Base-by-base conservation (phyloP, 2,797 vertebrate genomes). In the Yasuhikotakia modesta region DNA sequence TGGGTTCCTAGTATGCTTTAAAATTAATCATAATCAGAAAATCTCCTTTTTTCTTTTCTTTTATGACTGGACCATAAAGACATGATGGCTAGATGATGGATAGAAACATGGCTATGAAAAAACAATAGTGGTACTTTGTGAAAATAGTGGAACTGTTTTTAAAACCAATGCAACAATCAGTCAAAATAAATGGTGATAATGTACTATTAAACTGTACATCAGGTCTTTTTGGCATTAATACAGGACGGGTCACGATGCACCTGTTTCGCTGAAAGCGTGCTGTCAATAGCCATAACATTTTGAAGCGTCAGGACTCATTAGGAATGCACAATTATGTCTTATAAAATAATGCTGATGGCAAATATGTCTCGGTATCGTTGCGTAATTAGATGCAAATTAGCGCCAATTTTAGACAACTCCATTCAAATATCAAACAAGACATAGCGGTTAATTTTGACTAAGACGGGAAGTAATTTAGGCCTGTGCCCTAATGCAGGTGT, bases 371-470 rank as follows among this genome's bases (percentile, higher is more conserved):
- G 5, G 32, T 65, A 22, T 72, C 61, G 43, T 13, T 35, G 48
- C 53, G 3, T 73, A 67, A 81, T 77, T 77, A 81, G 74, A 67
- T 52, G 70, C 58, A 27, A 78, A 66, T 76, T 71, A 73, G 69
- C 22, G 2, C 14, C 30, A 69, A 76, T 39, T 48, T 61, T 45
- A 78, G 74, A 68, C 63, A 57, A 66, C 63, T 75, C 68, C 32
- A 58, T 74, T 75, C 68, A 72, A 76, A 76, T 68, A 72, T 72
- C 75, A 82, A 74, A 70, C 48, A 70, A 76, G 67, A 70, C 67
- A 81, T 30, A n/a, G 16, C 30, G 39, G 64, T 30, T 70, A 76
- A 73, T 74, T 75, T 70, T 46, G n/a, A 55, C 57, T 70, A 55
- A 63, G 57, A 75, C 63, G 76, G 65, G 46, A 81, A 64, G 68